phyloP scores from a whole-genome alignment of 2,888 invertebrate genomes.

The Diplazon laetatorius region DNA sequence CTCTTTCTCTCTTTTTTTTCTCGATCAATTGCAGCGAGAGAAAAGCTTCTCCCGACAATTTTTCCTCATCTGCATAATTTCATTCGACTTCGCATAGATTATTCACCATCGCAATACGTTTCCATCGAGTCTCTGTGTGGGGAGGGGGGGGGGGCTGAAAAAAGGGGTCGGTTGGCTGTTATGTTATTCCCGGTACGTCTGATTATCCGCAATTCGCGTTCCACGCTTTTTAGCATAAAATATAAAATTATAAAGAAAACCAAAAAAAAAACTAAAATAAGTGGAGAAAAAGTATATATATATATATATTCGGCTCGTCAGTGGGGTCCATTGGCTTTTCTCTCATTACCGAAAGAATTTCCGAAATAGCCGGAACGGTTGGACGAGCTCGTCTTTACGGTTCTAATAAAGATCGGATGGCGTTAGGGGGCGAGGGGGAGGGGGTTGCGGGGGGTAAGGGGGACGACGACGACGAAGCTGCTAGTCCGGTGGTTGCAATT shows the following conservation, averaged over 20 bases:
- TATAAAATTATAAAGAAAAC: too few relatives aligned
- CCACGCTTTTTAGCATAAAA: constrained; percentile 13
- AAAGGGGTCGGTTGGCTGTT: constrained; percentile 21
- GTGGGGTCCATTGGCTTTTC: constrained; percentile 5
- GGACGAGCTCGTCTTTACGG: constrained; percentile 36
- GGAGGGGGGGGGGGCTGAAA: too few relatives aligned
- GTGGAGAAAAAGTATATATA: too few relatives aligned
- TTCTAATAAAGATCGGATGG: constrained; percentile 47
- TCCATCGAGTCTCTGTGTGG: too few relatives aligned
- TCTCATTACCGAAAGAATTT: background rate
- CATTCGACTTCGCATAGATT: constrained; percentile 60
- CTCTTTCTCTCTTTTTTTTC: too few relatives aligned
- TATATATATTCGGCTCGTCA: too few relatives aligned
- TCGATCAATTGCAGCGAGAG: too few relatives aligned
- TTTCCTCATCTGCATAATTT: constrained; percentile 61
- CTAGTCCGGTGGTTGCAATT: constrained; percentile 41
- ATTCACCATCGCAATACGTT: constrained; percentile 13
- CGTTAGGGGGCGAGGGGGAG: too few relatives aligned
- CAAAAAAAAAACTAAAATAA: too few relatives aligned
- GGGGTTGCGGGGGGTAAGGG: too few relatives aligned
- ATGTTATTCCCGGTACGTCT: constrained; percentile 22
- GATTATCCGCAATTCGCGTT: constrained; percentile 32
- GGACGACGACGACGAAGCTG: constrained; percentile 16
- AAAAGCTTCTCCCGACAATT: too few relatives aligned
- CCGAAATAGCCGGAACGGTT: constrained; percentile 15